Percentiles rank a stretch among this genome's conserved stretches.
Conservation (phyloP, 2,797 vertebrate genomes). For the Micropoecilia bifurca region DNA sequence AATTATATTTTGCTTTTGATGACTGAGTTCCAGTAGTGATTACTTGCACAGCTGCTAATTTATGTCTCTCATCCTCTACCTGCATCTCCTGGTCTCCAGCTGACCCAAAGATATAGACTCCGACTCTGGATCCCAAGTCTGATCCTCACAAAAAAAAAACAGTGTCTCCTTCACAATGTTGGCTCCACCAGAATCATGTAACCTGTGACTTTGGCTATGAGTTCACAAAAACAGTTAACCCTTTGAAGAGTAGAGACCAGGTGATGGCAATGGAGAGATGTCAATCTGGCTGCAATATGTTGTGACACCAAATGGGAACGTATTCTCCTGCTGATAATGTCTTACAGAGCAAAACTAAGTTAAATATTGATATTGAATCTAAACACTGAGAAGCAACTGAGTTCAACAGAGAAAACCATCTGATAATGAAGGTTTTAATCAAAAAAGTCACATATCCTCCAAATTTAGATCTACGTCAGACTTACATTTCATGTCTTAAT, state of each 20-base stretch:
- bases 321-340: neutral
- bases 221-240: neutral
- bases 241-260: neutral
- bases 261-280: neutral
- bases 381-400: neutral
- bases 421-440: neutral
- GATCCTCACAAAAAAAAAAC: neutral
- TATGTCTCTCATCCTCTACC: slow-evolving; percentile 4
- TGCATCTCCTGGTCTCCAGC: neutral
- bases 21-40: slow-evolving; percentile 49
- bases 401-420: neutral
- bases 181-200: neutral
- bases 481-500: neutral
- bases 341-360: neutral
- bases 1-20: slow-evolving; percentile 56
- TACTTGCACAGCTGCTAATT: slow-evolving; percentile 37
- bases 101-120: neutral
- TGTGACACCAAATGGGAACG: neutral
- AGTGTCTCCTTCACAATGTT: neutral
- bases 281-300: neutral
- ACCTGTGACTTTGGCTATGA: neutral
- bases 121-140: neutral
- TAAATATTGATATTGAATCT: neutral
- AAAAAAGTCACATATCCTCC: neutral
- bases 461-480: neutral